Conservation (phyloP, 2,888 invertebrate genomes). For the Eupithecia pulchellata region DNA sequence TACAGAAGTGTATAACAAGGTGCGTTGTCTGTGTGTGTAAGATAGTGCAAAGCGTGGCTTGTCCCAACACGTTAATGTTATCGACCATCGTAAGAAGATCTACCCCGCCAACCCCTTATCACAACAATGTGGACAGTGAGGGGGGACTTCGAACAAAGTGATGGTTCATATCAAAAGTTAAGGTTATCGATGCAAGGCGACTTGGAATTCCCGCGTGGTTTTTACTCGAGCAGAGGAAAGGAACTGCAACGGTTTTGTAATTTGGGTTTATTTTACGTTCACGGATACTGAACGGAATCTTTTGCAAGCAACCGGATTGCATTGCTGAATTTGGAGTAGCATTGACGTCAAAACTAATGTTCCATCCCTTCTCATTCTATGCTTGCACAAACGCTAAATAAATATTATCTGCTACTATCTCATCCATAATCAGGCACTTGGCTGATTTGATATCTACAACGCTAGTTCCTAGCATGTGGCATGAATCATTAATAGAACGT, state of each 20-base stretch:
- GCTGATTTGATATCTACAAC: neutral
- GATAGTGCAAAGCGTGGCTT: slow-evolving; percentile 51
- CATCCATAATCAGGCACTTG: neutral
- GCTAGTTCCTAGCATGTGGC: neutral
- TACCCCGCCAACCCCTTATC: slow-evolving; percentile 50
- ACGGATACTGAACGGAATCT: slow-evolving; percentile 39
- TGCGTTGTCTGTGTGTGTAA: slow-evolving; percentile 55
- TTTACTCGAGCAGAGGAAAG: slow-evolving; percentile 63
- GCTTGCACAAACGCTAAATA: neutral
- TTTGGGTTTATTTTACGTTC: slow-evolving; percentile 51
- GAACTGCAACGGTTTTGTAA: slow-evolving; percentile 49
- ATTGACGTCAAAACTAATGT: slow-evolving; percentile 38
- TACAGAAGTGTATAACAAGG: slow-evolving; percentile 43
- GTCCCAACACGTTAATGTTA: slow-evolving; percentile 62
- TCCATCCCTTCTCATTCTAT: neutral
- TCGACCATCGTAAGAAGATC: slow-evolving; percentile 46
- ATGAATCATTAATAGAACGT: slow-evolving; percentile 8
- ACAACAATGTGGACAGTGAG: slow-evolving; percentile 40
- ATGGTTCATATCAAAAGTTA: slow-evolving; percentile 35
- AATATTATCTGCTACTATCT: neutral
- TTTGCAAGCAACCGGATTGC: slow-evolving; percentile 32
- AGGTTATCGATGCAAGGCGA: slow-evolving; percentile 46
- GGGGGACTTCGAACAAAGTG: slow-evolving; percentile 43
- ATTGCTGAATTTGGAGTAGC: neutral
- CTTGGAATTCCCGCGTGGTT: slow-evolving; percentile 61